A percentile compares a stretch with the other conserved stretches of the same genome.
These are phyloP conservation scores for Bellardia bayeri DNA, from an alignment of 2,888 invertebrate species.

Conservation along the genomic window DNA sequence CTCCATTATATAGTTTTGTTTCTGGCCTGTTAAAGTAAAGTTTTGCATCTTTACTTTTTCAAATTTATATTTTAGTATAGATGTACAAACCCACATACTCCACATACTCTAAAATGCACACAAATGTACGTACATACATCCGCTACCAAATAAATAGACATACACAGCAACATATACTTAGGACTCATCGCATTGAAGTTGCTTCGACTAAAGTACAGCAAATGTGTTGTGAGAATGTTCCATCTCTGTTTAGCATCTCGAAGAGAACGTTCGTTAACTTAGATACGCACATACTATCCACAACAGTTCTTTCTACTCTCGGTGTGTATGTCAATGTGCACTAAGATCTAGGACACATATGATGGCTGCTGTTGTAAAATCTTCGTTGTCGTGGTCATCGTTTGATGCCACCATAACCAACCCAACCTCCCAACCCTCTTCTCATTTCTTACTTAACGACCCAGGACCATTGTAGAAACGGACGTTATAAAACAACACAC, in stretches of 20 bases:
- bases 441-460: conserved; percentile 28
- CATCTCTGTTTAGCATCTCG: conserved; percentile 63
- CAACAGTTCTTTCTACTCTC: background rate
- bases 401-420: conserved; percentile 59
- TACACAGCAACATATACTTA: conserved; percentile 19
- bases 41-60: conserved; percentile 70
- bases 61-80: conserved; percentile 71
- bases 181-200: conserved; percentile 32
- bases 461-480: conserved; percentile 29
- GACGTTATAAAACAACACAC: conserved; percentile 9
- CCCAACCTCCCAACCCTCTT: conserved; percentile 41
- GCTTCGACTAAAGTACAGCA: conserved; percentile 45
- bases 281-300: conserved; percentile 37
- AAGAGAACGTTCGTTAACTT: conserved; percentile 54
- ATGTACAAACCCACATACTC: conserved; percentile 17
- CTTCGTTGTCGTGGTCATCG: conserved; percentile 66
- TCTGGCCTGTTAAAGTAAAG: conserved; percentile 57
- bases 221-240: conserved; percentile 53
- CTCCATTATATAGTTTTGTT: conserved; percentile 42
- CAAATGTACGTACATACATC: conserved; percentile 30
- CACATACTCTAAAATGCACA: conserved; percentile 7
- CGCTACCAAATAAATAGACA: conserved; percentile 11
- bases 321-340: conserved; percentile 23
- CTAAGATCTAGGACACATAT: conserved; percentile 69
- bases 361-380: conserved; percentile 63